phyloP scores from a whole-genome alignment of 1,140 invertebrate genomes.

The Hetaerina americana region DNA sequence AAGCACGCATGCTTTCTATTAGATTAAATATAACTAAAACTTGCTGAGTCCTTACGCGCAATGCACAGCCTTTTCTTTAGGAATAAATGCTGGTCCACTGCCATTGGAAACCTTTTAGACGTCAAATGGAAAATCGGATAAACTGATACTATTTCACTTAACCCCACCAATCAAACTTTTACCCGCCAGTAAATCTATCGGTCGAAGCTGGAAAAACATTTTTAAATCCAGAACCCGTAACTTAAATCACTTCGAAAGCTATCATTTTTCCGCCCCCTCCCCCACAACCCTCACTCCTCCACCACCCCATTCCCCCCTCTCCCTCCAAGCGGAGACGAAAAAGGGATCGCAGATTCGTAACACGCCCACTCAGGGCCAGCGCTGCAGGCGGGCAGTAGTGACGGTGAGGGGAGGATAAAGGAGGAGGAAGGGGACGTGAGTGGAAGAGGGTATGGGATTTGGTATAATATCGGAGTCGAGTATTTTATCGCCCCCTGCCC shows the following conservation, averaged over 20 bases:
- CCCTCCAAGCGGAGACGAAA: no score
- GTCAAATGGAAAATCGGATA: background rate
- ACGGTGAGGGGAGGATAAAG: no score
- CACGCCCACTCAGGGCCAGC: background rate
- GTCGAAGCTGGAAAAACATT: background rate
- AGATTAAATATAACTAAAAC: no score
- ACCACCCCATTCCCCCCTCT: no score
- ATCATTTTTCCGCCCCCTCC: background rate
- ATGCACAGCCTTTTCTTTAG: no score
- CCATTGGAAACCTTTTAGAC: no score
- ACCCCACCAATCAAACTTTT: background rate
- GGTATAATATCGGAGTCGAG: background rate
- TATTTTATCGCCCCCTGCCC: background rate
- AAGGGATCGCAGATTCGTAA: background rate
- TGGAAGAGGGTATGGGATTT: background rate
- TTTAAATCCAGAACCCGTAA: no score
- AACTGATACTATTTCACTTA: background rate
- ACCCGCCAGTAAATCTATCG: background rate
- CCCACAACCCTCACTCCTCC: no score
- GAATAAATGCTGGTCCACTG: no score
- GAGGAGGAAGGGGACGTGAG: background rate
- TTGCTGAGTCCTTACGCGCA: no score
- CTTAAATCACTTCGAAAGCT: background rate
- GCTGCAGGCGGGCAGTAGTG: background rate
- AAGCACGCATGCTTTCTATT: no score